Base-by-base conservation (phyloP, 2,888 invertebrate species). In the Eristalis pertinax region DNA sequence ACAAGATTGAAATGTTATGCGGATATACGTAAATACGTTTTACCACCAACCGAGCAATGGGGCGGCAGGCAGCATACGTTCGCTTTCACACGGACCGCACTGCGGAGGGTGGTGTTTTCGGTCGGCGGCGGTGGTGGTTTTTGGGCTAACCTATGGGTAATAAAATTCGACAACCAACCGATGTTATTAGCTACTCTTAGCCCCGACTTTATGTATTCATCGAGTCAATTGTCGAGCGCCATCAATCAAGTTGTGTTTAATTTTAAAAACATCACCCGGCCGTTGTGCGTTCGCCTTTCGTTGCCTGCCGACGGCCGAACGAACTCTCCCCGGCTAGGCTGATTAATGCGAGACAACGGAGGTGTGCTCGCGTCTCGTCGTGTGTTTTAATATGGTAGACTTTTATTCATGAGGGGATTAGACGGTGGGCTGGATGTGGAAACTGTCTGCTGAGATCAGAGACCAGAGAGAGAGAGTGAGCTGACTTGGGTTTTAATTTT, bases 361-460 rank as follows among this genome's bases (percentile, higher is more conserved):
- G 8, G 38, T 5, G 13, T 58, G 50, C 65, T 41, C 43, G 2
- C 2, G 32, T 32, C 32, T 32, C 32, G 32, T 32, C 50, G 32
- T 32, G 69, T 67, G 64, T 77, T 70, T 77, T 77, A 77, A 77
- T 83, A 72, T 72, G n/a, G 83, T 58, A 63, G 72, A 68, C 43
- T 76, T 87, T 84, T 87, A 84, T 87, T 87, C 87, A 87, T 87
- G 87, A 87, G 79, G 84, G 84, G 87, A 87, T 87, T 84, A 84
- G 64, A 56, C 7, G 29, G 72, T 26, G 35, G 76, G 64, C 79
- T 69, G 41, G 26, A 68, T 58, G 69, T 35, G 13, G 58, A 32
- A 22, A 72, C 38, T 3, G 76, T 8, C 38, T 38, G 38, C 13
- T 2, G 73, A 63, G 29, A 8, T 8, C 8, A 32, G 32, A 32